Percentiles rank a stretch among this genome's conserved stretches.
Conservation (phyloP, 1,140 invertebrate species). For the Cecropterus lyciades region DNA sequence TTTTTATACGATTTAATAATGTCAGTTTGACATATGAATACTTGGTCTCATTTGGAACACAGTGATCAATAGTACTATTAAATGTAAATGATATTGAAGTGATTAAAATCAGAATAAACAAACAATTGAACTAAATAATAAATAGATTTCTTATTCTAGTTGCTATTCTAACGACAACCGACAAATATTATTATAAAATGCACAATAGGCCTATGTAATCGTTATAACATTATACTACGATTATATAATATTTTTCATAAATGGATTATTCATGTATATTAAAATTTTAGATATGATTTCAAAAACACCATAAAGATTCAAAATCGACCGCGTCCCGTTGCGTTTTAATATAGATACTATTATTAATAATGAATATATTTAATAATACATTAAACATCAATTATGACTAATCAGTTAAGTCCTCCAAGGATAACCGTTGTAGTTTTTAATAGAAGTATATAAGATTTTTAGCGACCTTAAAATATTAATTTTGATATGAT, state of each 20-base stretch:
- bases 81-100: not conserved
- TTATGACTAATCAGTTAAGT: conserved; percentile 44
- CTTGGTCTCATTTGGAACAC: conserved; percentile 57
- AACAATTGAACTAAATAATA: too few relatives aligned
- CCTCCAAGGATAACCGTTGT: conserved; percentile 52
- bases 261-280: conserved; percentile 13
- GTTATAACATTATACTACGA: conserved; percentile 11
- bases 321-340: conserved; percentile 54
- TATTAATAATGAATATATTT: conserved; percentile 18
- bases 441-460: not conserved
- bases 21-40: conserved; percentile 10
- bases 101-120: not conserved
- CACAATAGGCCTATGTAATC: conserved; percentile 13
- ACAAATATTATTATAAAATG: conserved; percentile 28
- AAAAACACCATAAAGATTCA: conserved; percentile 62
- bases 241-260: conserved; percentile 20
- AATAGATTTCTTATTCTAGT: not conserved
- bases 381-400: conserved; percentile 32
- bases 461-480: not conserved
- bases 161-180: conserved; percentile 24
- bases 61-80: conserved; percentile 29
- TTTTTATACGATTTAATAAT: conserved; percentile 4
- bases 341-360: conserved; percentile 50
- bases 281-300: conserved; percentile 26
- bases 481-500: not conserved